A percentile compares a stretch with the other conserved stretches of the same genome.
Conservation (phyloP, 2,797 vertebrate species). For the Leptoclinus maculatus region DNA sequence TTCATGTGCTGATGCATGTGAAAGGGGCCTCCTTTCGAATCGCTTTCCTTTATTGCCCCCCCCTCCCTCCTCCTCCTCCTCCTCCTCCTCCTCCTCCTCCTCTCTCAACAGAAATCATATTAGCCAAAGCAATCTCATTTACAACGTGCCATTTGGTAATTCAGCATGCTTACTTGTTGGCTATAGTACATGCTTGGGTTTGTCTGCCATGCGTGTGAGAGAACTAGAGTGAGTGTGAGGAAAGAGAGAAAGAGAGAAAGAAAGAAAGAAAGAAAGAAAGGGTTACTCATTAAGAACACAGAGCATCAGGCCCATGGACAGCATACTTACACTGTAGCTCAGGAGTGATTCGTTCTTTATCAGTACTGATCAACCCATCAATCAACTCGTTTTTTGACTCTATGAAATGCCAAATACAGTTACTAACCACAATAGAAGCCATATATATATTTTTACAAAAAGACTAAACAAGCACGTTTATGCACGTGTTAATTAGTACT, state of each 20-base stretch:
- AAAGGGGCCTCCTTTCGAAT: constrained; percentile 72
- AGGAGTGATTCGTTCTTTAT: neutral
- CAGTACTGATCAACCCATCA: constrained; percentile 13
- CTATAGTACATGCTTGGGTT: constrained; percentile 21
- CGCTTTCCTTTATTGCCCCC: constrained; percentile 77
- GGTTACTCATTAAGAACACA: neutral
- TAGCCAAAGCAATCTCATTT: constrained; percentile 79
- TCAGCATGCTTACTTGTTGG: constrained; percentile 53
- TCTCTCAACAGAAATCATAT: constrained; percentile 76
- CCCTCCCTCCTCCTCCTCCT: neutral
- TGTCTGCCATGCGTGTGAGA: constrained; percentile 13
- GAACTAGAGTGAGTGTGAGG: neutral
- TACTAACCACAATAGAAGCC: neutral
- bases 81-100: constrained; percentile 1
- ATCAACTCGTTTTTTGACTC: neutral
- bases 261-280: neutral
- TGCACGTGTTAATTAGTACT: neutral
- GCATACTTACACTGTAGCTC: constrained; percentile 7
- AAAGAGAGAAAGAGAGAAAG: neutral
- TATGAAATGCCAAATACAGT: constrained; percentile 7
- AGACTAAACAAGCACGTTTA: neutral
- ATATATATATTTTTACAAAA: neutral
- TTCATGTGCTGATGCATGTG: constrained; percentile 75
- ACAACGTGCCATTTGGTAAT: constrained; percentile 77
- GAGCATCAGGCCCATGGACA: neutral